A percentile compares a stretch with the other conserved stretches of the same genome.
Evolutionary conservation across 2,888 invertebrate genomes (phyloP).

Genomic region (Cephus sareptanus): DNA sequence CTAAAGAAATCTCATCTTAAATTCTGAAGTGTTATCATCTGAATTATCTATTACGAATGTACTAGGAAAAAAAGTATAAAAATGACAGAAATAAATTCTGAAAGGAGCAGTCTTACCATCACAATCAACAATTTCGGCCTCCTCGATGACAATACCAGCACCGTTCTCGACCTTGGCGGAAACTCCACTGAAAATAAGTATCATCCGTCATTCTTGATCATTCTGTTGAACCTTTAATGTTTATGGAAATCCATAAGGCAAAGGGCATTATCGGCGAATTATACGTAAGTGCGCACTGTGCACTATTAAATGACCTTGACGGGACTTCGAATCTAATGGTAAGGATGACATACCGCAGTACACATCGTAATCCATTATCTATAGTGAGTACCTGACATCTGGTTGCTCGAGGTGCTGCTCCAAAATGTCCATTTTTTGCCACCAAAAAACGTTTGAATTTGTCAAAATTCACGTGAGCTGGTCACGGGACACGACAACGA

Average conservation of each 20-base stretch:
- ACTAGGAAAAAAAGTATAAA: background rate
- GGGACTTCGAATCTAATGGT: conserved; percentile 43
- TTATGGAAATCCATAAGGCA: background rate
- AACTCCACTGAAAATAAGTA: conserved; percentile 38
- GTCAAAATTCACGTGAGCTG: conserved; percentile 66
- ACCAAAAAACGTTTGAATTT: conserved; percentile 62
- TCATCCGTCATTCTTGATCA: background rate
- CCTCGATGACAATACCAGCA: conserved; percentile 61
- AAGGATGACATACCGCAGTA: conserved; percentile 35
- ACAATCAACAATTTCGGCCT: conserved; percentile 62
- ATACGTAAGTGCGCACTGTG: conserved; percentile 46
- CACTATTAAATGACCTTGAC: conserved; percentile 60
- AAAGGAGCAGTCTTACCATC: conserved; percentile 46
- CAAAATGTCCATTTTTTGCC: conserved; percentile 61
- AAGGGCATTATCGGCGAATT: background rate
- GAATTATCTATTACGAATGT: background rate
- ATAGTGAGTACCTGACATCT: conserved; percentile 57
- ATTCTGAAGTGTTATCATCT: background rate
- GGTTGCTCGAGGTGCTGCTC: conserved; percentile 63
- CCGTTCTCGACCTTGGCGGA: conserved; percentile 53
- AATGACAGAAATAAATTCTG: background rate
- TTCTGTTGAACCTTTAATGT: background rate
- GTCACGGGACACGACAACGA: conserved; percentile 67
- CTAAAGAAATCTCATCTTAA: background rate
- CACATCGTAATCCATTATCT: conserved; percentile 7